These are phyloP conservation scores for Stratiomys singularior DNA, from an alignment of 2,888 invertebrate genomes.

Conservation along the genomic window DNA sequence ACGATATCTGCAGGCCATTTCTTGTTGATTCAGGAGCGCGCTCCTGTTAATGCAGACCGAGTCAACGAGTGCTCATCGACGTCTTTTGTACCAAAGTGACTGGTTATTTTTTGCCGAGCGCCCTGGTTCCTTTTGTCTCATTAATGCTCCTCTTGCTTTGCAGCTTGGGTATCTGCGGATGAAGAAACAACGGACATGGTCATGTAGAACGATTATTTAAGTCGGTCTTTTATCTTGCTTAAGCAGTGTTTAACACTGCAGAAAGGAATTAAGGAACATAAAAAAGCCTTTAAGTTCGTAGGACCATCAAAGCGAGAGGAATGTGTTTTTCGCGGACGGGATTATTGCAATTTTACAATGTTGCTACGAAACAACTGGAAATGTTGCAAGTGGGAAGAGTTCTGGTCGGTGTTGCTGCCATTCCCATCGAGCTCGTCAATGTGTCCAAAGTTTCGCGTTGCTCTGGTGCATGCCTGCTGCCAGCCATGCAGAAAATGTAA, in stretches of 20 bases:
- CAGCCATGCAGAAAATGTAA: background rate
- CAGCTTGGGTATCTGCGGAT: background rate
- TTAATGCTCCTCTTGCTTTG: constrained; percentile 6
- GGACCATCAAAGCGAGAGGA: background rate
- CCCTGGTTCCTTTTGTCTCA: background rate
- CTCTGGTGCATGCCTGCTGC: background rate
- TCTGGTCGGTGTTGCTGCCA: background rate
- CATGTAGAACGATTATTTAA: background rate
- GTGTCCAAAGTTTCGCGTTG: background rate
- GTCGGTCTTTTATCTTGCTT: background rate
- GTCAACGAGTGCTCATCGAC: constrained; percentile 4
- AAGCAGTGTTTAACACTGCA: background rate
- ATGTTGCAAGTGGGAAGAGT: background rate
- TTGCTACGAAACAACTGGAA: background rate
- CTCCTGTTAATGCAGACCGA: constrained; percentile 2
- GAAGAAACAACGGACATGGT: background rate
- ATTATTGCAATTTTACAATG: background rate
- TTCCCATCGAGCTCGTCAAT: background rate
- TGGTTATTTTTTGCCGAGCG: background rate
- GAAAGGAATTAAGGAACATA: background rate
- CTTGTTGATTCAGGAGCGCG: constrained; percentile 5
- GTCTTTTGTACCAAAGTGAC: constrained; percentile 3
- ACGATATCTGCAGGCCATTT: constrained; percentile 24
- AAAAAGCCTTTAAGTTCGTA: background rate
- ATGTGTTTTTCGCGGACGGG: background rate